A percentile compares a stretch with the other conserved stretches of the same genome.
These are phyloP conservation scores for Atrina japonica DNA, from an alignment of 2,888 invertebrate species.

Conservation along the genomic window DNA sequence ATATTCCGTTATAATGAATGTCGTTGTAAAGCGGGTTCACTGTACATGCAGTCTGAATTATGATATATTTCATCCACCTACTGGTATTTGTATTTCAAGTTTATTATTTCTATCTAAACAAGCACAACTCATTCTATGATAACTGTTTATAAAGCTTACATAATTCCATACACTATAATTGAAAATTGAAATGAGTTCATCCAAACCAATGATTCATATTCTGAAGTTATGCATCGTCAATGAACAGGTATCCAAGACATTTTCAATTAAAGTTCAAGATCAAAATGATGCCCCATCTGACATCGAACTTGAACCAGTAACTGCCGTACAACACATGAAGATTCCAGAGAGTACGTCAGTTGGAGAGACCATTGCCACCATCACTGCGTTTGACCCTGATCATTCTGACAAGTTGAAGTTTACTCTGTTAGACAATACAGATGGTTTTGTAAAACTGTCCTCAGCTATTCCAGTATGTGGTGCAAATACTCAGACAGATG, in stretches of 20 bases:
- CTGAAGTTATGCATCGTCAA: too few species aligned
- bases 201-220: too few species aligned
- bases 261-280: constrained; percentile 55
- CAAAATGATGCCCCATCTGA: constrained; percentile 57
- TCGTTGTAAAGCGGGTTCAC: too few species aligned
- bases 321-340: constrained; percentile 28
- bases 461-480: constrained; percentile 12
- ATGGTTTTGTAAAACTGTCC: constrained; percentile 45
- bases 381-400: constrained; percentile 54
- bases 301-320: constrained; percentile 26
- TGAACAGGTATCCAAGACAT: constrained; percentile 51
- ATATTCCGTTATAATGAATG: too few species aligned
- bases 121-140: too few species aligned
- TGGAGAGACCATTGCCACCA: constrained; percentile 44
- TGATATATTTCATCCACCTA: too few species aligned
- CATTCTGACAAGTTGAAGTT: constrained; percentile 45
- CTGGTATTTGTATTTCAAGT: too few species aligned
- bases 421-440: constrained; percentile 18
- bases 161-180: too few species aligned
- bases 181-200: too few species aligned
- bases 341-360: constrained; percentile 49
- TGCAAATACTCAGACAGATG: background rate
- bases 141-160: too few species aligned
- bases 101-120: too few species aligned
- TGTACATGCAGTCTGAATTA: too few species aligned